Percentiles rank a stretch among this genome's conserved stretches.
Conservation (phyloP, 2,888 invertebrate genomes). For the Pseudococcus viburni region DNA sequence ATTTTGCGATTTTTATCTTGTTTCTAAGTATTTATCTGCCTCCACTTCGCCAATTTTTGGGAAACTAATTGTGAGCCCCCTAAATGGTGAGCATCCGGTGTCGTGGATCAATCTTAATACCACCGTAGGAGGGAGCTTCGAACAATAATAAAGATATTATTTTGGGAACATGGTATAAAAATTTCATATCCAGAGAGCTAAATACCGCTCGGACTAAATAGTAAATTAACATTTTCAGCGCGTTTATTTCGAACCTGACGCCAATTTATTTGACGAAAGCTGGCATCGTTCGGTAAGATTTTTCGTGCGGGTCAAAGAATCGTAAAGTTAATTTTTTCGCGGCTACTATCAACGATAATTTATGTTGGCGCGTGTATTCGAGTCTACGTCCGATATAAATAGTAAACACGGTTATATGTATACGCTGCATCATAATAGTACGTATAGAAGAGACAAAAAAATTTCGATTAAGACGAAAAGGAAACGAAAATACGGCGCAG, state of each 20-base stretch:
- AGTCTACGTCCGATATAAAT: slow-evolving; percentile 12
- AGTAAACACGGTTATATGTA: background rate
- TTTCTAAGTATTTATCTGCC: no score
- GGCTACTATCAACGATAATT: slow-evolving; percentile 27
- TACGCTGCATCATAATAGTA: background rate
- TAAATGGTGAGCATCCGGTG: background rate
- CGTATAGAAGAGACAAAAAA: background rate
- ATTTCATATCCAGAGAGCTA: background rate
- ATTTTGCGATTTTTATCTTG: no score
- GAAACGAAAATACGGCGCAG: background rate
- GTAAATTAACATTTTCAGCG: slow-evolving; percentile 24
- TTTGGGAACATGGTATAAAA: background rate
- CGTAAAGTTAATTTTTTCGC: slow-evolving; percentile 32
- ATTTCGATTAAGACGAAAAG: background rate
- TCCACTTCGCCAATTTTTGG: no score
- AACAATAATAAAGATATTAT: background rate
- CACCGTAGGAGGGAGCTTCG: background rate
- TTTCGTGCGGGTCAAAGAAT: slow-evolving; percentile 6
- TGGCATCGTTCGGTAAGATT: background rate
- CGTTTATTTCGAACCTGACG: slow-evolving; percentile 19
- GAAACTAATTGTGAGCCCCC: no score
- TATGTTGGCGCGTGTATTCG: slow-evolving; percentile 15
- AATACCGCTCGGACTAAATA: background rate
- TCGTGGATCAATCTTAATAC: background rate
- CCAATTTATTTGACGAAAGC: slow-evolving; percentile 29